Evolutionary conservation across 2,797 vertebrate genomes (phyloP).

Genomic region (Glyptemys insculpta): DNA sequence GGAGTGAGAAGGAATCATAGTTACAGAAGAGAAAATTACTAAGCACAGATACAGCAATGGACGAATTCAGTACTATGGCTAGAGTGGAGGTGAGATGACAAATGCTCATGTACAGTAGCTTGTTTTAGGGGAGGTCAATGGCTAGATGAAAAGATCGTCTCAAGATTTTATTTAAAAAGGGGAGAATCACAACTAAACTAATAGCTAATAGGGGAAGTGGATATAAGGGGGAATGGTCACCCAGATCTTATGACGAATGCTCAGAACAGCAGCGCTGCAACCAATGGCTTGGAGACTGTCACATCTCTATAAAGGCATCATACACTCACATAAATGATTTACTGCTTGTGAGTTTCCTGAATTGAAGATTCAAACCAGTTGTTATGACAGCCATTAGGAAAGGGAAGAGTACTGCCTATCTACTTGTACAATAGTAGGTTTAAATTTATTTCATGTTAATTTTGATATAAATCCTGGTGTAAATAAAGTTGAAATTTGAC

Average conservation of each 20-base stretch:
- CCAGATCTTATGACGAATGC: neutral
- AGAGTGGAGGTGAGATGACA: neutral
- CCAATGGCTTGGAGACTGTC: neutral
- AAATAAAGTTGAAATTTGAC: neutral
- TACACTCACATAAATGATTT: neutral
- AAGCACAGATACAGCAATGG: neutral
- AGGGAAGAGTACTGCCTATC: neutral
- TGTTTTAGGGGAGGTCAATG: neutral
- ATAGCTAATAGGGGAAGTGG: neutral
- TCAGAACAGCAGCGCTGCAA: neutral
- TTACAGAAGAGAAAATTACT: neutral
- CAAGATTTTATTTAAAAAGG: neutral
- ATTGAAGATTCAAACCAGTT: neutral
- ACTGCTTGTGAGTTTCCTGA: neutral
- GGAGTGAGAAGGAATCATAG: neutral
- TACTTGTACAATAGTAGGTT: neutral
- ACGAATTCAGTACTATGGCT: neutral
- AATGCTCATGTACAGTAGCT: neutral
- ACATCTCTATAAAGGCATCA: neutral
- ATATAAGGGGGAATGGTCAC: neutral
- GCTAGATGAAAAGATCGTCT: neutral
- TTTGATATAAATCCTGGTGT: neutral
- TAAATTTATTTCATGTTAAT: neutral
- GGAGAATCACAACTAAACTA: neutral
- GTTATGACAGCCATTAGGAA: neutral